Evolutionary conservation across 2,113 vertebrate species (phyloP), one percentile per base, ranked within the genome.

Genomic region (Hyperopisus bebe): DNA sequence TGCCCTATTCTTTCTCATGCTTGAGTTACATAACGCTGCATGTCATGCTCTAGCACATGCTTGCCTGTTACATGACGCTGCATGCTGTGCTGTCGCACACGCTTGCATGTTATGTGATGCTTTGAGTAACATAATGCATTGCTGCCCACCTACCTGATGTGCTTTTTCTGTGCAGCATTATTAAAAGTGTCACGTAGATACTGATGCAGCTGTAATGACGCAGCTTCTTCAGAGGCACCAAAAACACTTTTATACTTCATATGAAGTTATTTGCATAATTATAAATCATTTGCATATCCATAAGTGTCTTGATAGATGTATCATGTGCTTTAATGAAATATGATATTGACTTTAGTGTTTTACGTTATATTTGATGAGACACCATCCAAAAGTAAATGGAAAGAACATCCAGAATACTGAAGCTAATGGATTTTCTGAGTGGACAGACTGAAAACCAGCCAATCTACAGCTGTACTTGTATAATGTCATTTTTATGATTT

Each of bases 1-100:
- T 53, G 51, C 51, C 17, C 17, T 53, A 53, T 53, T 24, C 55
- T 58, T 58, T 58, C 55, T 58, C 55, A 7, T 24, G 55, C 55
- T 58, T 19, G 21, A 58, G 53, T 58, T 58, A 24, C 53, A 58
- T 58, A 19, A 55, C 0, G 53, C 55, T n/a, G 55, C 55, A 58
- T 9, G 21, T 0, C 7, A 0, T 58, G 55, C 55, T 58, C 0
- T n/a, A 58, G 55, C 7, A 0, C 55, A 58, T 7, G 21, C 21
- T 9, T 58, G 21, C 21, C 0, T 58, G 21, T 58, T 58, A 24
- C 6, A 0, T 24, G 1, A 58, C 0, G 0, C 21, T 24, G 21
- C 53, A 58, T 8, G 53, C 0, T 1, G 0, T 58, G 53, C 53
- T 58, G 0, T 24, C 24, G 21, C 5, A 4, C 51, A 19, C 15